phyloP scores from a whole-genome alignment of 2,113 vertebrate genomes.

The Mungos mungo region DNA sequence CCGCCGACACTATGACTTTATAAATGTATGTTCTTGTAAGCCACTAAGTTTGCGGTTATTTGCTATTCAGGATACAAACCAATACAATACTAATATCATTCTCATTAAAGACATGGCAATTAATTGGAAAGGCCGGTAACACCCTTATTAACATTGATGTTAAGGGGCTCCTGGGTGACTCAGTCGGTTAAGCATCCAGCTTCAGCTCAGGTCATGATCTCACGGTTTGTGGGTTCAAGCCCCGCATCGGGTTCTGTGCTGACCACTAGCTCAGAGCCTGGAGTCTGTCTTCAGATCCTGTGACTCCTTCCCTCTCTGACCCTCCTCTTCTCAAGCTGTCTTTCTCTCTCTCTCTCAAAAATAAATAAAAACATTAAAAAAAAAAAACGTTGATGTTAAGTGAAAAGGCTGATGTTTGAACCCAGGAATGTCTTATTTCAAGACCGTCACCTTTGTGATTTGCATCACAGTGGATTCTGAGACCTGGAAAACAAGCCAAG shows the following conservation, averaged over 20 bases:
- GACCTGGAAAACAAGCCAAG: not conserved
- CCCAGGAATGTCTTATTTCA: not conserved
- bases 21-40: not conserved
- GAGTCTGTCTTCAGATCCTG: too few species aligned
- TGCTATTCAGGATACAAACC: not conserved
- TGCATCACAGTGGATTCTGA: not conserved
- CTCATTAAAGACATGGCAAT: not conserved
- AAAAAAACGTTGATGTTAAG: fast-evolving
- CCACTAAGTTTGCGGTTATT: not conserved
- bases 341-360: too few species aligned
- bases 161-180: too few species aligned
- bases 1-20: not conserved
- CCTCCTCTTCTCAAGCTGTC: too few species aligned
- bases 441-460: not conserved
- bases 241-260: too few species aligned
- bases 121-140: fast-evolving
- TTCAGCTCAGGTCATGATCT: too few species aligned
- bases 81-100: not conserved
- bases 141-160: fast-evolving
- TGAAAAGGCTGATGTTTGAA: not conserved
- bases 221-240: too few species aligned
- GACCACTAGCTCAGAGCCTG: too few species aligned
- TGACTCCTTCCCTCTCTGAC: too few species aligned
- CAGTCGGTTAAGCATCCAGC: too few species aligned
- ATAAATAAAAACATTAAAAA: too few species aligned